A percentile compares a stretch with the other conserved stretches of the same genome.
These are phyloP conservation scores for Ramphastos sulfuratus DNA, from an alignment of 2,113 vertebrate genomes.

Conservation along the genomic window DNA sequence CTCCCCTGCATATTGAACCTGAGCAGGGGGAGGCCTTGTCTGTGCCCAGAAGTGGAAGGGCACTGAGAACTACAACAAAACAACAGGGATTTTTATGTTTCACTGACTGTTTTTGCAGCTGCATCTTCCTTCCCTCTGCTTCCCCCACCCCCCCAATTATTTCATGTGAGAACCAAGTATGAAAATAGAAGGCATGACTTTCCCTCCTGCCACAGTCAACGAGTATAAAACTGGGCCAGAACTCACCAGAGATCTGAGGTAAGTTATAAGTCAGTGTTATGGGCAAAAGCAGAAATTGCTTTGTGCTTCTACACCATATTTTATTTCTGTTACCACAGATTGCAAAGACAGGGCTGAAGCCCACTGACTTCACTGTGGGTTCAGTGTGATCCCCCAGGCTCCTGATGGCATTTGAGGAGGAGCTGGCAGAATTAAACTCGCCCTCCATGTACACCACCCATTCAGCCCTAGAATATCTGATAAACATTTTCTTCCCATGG, in stretches of 20 bases:
- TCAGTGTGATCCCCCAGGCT: neutral
- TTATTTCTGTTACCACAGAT: neutral
- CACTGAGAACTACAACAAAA: conserved; percentile 15
- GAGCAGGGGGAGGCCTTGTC: conserved; percentile 44
- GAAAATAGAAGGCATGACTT: neutral
- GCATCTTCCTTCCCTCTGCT: conserved; percentile 30
- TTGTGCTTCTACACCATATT: neutral
- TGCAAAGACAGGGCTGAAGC: neutral
- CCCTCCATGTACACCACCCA: neutral
- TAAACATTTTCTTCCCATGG: neutral
- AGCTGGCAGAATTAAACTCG: neutral
- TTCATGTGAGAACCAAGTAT: conserved; percentile 45
- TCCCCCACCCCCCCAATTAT: neutral
- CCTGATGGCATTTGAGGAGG: neutral
- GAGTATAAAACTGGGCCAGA: neutral
- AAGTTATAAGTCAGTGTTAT: neutral
- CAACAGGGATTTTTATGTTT: conserved; percentile 59
- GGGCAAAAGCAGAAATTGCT: neutral
- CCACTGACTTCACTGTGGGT: neutral
- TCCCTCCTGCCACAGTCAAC: neutral
- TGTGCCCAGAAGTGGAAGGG: conserved; percentile 56
- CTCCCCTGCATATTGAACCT: conserved; percentile 43
- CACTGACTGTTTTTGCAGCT: conserved; percentile 63
- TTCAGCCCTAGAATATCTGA: neutral
- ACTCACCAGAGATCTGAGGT: neutral